A percentile compares a stretch with the other conserved stretches of the same genome.
These are phyloP conservation scores for Riptortus pedestris DNA, from an alignment of 1,140 invertebrate species.

Conservation along the genomic window DNA sequence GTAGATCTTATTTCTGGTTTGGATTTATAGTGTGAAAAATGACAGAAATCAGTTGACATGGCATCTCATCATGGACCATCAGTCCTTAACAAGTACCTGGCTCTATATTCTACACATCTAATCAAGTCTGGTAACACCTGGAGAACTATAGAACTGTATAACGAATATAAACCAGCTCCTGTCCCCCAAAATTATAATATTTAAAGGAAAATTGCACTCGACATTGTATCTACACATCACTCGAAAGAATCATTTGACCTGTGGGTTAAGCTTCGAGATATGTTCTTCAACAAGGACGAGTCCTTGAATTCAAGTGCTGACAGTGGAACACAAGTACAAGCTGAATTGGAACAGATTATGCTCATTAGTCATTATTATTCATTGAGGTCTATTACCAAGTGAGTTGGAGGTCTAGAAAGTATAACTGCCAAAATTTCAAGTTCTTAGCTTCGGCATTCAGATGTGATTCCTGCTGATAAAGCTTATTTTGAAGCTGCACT, in stretches of 20 bases:
- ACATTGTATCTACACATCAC: slow-evolving; percentile 47
- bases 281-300: slow-evolving; percentile 34
- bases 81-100: slow-evolving; percentile 76
- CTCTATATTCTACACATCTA: slow-evolving; percentile 69
- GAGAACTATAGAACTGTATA: slow-evolving; percentile 62
- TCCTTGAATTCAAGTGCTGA: slow-evolving; percentile 29
- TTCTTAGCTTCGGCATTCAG: slow-evolving; percentile 76
- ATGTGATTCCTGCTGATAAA: slow-evolving; percentile 85
- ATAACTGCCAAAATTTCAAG: slow-evolving; percentile 63
- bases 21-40: slow-evolving; percentile 78
- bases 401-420: slow-evolving; percentile 50
- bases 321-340: slow-evolving; percentile 28
- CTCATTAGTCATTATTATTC: slow-evolving; percentile 53
- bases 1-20: slow-evolving; percentile 71
- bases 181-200: slow-evolving; percentile 77
- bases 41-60: slow-evolving; percentile 80
- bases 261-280: slow-evolving; percentile 46
- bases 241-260: slow-evolving; percentile 44
- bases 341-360: slow-evolving; percentile 50
- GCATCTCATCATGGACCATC: slow-evolving; percentile 62
- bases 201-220: slow-evolving; percentile 60
- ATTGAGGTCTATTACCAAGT: slow-evolving; percentile 37
- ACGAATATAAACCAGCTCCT: slow-evolving; percentile 64
- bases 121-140: slow-evolving; percentile 52
- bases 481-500: slow-evolving; percentile 81